Conservation (phyloP, 2,113 vertebrate species). For the Apeltes quadracus region DNA sequence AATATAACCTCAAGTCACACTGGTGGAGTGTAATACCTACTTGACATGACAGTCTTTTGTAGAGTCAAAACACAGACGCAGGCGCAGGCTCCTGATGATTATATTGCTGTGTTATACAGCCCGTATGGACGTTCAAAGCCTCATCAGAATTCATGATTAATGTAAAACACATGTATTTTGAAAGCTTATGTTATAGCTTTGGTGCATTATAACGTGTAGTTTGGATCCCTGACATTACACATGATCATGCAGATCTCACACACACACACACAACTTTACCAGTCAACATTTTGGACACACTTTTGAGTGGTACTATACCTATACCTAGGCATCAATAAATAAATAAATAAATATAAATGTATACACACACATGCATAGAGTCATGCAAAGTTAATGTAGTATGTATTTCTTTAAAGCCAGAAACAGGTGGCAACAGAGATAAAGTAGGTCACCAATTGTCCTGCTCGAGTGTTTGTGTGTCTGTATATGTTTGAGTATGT, state of each 20-base stretch:
- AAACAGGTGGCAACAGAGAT: not conserved
- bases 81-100: not conserved
- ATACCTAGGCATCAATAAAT: too few species aligned
- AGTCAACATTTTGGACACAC: too few species aligned
- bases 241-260: conserved; percentile 13
- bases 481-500: not conserved
- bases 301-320: too few species aligned
- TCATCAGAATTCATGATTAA: conserved; percentile 44
- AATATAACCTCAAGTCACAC: not conserved
- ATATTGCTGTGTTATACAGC: conserved; percentile 16
- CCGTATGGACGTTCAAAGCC: conserved; percentile 39
- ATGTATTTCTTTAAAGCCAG: conserved; percentile 4
- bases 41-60: conserved; percentile 8
- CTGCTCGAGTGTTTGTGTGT: not conserved
- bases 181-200: conserved; percentile 23
- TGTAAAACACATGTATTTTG: conserved; percentile 39
- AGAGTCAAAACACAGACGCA: conserved; percentile 28
- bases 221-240: conserved; percentile 18
- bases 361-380: not conserved
- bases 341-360: not conserved
- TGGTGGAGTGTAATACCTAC: conserved; percentile 1
- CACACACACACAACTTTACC: conserved; percentile 1
- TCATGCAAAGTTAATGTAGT: conserved; percentile 5
- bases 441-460: conserved; percentile 31
- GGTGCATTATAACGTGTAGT: not conserved